Percentiles rank a stretch among this genome's conserved stretches.
phyloP scores from a whole-genome alignment of 2,888 invertebrate species.

The Allygus modestus region DNA sequence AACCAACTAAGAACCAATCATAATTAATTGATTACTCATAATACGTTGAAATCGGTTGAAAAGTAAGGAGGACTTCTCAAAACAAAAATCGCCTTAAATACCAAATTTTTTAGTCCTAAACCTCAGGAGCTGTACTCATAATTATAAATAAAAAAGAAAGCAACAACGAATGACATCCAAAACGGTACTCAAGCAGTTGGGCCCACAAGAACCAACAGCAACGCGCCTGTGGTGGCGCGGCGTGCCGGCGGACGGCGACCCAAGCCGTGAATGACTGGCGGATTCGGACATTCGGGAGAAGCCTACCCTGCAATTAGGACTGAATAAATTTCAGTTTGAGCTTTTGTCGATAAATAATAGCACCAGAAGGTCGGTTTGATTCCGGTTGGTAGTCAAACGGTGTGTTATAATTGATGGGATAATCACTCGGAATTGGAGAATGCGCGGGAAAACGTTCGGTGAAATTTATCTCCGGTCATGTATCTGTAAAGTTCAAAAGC shows the following conservation, averaged over 20 bases:
- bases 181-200: too few relatives aligned
- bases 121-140: too few relatives aligned
- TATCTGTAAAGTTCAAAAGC: background rate
- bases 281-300: background rate
- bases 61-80: too few relatives aligned
- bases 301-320: slow-evolving; percentile 29
- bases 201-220: too few relatives aligned
- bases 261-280: background rate
- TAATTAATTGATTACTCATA: too few relatives aligned
- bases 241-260: background rate
- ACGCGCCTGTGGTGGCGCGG: background rate
- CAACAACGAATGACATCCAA: too few relatives aligned
- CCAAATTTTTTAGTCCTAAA: too few relatives aligned
- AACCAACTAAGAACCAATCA: too few relatives aligned
- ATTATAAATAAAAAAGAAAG: too few relatives aligned
- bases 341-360: slow-evolving; percentile 45
- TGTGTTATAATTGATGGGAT: slow-evolving; percentile 23
- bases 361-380: slow-evolving; percentile 5
- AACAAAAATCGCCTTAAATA: too few relatives aligned
- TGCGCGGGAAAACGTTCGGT: slow-evolving; percentile 3
- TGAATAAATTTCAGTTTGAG: slow-evolving; percentile 42
- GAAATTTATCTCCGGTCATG: slow-evolving; percentile 1
- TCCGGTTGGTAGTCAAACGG: slow-evolving; percentile 13
- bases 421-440: background rate
- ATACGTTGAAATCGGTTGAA: too few relatives aligned